These are phyloP conservation scores for Leptinotarsa tumamoca DNA, from an alignment of 2,888 invertebrate species.

Conservation along the genomic window DNA sequence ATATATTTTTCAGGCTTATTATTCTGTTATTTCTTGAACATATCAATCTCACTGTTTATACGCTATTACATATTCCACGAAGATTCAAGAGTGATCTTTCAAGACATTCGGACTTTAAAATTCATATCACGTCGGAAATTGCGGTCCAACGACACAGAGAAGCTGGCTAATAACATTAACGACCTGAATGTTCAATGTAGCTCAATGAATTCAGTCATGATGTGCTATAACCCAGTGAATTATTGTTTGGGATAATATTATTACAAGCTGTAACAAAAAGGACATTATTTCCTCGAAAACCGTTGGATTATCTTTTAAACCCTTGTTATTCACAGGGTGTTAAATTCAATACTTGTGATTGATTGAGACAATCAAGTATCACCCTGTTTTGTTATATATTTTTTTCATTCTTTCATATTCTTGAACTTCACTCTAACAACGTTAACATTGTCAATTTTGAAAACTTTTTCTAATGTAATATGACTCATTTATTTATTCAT, in stretches of 20 bases:
- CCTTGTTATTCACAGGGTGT: no score
- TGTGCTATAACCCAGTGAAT: background rate
- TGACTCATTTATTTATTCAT: no score
- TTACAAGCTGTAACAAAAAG: background rate
- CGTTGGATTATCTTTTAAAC: no score
- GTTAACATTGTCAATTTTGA: no score
- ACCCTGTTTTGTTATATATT: no score
- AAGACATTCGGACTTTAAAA: background rate
- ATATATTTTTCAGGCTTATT: background rate
- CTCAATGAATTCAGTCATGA: slow-evolving; percentile 3
- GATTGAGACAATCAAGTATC: no score
- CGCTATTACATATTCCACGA: slow-evolving; percentile 2
- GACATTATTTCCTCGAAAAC: background rate
- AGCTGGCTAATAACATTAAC: slow-evolving; percentile 6
- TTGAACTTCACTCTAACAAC: no score
- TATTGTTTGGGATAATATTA: background rate
- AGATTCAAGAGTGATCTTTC: slow-evolving; percentile 4
- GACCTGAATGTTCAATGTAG: slow-evolving; percentile 2
- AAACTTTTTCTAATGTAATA: no score
- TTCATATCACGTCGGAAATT: slow-evolving; percentile 16
- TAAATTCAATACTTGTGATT: no score
- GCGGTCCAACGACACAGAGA: background rate
- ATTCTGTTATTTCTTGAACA: background rate
- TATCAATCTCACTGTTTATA: slow-evolving; percentile 6
- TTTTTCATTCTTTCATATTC: no score